Percentiles rank a stretch among this genome's conserved stretches.
Conservation (phyloP, 2,888 invertebrate genomes). For the Leucozona laternaria region DNA sequence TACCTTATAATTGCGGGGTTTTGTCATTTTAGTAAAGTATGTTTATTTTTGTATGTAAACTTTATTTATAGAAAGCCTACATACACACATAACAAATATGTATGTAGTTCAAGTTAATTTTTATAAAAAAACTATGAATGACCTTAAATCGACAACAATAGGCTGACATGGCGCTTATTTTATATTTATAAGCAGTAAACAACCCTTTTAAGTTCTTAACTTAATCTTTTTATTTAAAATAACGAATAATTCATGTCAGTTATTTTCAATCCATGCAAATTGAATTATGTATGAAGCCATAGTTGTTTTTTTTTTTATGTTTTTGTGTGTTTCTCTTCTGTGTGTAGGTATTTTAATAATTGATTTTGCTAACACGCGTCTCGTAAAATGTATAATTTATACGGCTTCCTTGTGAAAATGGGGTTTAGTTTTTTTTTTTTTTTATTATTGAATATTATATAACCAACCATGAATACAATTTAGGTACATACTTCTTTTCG, state of each 20-base stretch:
- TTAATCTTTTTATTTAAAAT: conserved; percentile 19
- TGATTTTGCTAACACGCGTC: conserved; percentile 44
- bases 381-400: conserved; percentile 5
- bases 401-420: conserved; percentile 44
- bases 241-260: conserved; percentile 54
- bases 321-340: neutral
- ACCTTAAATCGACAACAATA: neutral
- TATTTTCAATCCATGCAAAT: conserved; percentile 65
- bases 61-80: no score
- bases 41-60: no score
- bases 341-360: conserved; percentile 40
- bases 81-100: no score
- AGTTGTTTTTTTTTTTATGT: conserved; percentile 43
- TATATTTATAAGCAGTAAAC: neutral
- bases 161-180: neutral
- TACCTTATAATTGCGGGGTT: no score
- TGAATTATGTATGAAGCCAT: conserved; percentile 69
- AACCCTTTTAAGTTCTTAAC: conserved; percentile 35
- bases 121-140: neutral
- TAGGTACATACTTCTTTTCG: neutral
- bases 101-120: no score
- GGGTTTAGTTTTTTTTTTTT: neutral
- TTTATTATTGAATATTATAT: conserved; percentile 14
- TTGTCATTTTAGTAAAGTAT: no score
- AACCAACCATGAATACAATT: conserved; percentile 19